phyloP scores from a whole-genome alignment of 2,113 vertebrate genomes.

The Psittacula cyanocephala region DNA sequence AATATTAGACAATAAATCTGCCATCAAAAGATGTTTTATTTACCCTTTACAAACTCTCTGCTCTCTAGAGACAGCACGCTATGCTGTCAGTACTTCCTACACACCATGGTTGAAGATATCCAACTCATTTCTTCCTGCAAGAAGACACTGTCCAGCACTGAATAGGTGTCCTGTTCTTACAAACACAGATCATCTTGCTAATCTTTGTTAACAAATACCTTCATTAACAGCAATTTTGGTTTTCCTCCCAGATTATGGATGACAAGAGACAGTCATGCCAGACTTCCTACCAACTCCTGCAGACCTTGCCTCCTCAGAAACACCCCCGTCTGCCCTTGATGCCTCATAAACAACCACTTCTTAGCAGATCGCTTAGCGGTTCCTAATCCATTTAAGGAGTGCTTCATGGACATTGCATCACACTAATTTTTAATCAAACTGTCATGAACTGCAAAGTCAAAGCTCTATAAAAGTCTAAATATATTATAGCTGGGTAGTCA shows the following conservation, averaged over 20 bases:
- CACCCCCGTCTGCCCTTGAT: neutral
- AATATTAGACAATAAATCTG: neutral
- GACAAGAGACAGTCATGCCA: neutral
- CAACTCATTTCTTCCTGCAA: neutral
- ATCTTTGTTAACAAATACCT: neutral
- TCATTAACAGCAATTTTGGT: neutral
- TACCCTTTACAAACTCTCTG: neutral
- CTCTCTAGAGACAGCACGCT: neutral
- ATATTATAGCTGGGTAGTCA: neutral
- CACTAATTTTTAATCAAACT: conserved; percentile 47
- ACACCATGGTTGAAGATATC: neutral
- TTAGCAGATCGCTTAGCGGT: neutral
- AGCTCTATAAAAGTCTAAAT: conserved; percentile 23
- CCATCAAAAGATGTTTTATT: neutral
- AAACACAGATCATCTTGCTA: neutral
- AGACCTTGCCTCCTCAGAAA: neutral
- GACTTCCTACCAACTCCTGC: neutral
- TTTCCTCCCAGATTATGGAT: neutral
- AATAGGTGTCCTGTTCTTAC: neutral
- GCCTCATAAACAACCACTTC: conserved; percentile 14
- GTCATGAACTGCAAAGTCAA: conserved; percentile 8
- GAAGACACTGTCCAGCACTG: neutral
- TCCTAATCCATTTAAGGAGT: conserved; percentile 12
- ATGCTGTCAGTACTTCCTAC: neutral
- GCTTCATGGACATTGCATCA: neutral